Conservation (phyloP, 2,113 vertebrate genomes). For the Percina caprodes region DNA sequence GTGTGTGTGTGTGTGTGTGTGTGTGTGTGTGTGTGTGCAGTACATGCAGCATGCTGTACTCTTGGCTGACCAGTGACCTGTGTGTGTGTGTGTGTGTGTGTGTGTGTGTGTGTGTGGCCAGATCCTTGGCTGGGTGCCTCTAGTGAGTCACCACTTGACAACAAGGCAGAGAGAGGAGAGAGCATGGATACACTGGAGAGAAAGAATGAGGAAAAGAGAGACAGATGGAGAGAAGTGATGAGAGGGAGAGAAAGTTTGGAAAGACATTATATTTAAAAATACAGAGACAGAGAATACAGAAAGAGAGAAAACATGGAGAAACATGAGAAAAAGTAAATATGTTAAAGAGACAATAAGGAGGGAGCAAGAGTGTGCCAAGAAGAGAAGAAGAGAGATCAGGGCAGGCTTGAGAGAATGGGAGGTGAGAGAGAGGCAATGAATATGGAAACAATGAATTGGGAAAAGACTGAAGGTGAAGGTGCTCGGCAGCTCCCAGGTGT, state of each 20-base stretch:
- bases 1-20: constrained; percentile 27
- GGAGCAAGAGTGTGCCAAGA: neutral
- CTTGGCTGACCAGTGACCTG: constrained; percentile 51
- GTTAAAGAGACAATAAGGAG: neutral
- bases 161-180: constrained; percentile 60
- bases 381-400: neutral
- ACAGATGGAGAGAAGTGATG: constrained; percentile 42
- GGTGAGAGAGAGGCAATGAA: neutral
- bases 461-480: constrained; percentile 7
- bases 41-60: constrained; percentile 64
- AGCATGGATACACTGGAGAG: constrained; percentile 30
- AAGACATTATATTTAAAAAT: constrained; percentile 37
- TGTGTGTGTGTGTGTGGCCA: constrained; percentile 1
- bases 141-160: constrained; percentile 73
- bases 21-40: constrained; percentile 32
- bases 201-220: constrained; percentile 30
- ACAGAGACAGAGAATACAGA: neutral
- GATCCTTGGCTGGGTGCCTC: constrained; percentile 67
- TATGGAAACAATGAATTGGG: constrained; percentile 15
- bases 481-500: constrained; percentile 17
- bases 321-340: neutral
- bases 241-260: constrained; percentile 24
- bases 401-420: neutral
- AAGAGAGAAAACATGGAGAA: neutral
- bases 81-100: neutral